These are phyloP conservation scores for Odocoileus virginianus DNA, from an alignment of 2,113 vertebrate genomes.

Conservation along the genomic window DNA sequence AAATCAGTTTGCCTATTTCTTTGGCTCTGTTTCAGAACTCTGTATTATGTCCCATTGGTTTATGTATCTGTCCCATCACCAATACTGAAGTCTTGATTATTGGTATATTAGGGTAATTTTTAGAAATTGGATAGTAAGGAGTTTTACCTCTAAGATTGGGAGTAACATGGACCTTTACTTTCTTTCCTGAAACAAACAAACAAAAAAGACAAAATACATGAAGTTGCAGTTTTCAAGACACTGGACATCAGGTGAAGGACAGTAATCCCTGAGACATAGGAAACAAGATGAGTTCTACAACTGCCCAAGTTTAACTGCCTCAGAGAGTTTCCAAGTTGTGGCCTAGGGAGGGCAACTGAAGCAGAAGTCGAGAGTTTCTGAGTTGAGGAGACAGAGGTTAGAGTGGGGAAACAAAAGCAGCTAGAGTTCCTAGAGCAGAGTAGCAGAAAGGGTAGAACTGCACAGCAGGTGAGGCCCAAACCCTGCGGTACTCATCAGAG, in stretches of 20 bases:
- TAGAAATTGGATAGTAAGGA: not conserved
- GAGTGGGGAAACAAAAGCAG: not conserved
- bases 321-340: not conserved
- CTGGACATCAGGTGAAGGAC: not conserved
- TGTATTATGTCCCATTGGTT: not conserved
- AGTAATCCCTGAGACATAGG: not conserved
- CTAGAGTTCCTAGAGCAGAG: not conserved
- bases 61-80: not conserved
- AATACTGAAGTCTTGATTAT: not conserved
- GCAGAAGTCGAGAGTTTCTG: not conserved
- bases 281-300: not conserved
- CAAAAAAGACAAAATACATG: not conserved
- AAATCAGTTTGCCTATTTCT: not conserved
- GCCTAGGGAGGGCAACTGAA: not conserved
- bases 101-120: not conserved
- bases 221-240: not conserved
- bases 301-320: not conserved
- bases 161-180: not conserved
- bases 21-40: not conserved
- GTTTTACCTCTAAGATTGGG: not conserved
- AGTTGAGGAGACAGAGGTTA: not conserved
- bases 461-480: not conserved
- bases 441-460: not conserved
- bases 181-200: not conserved
- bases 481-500: not conserved